Evolutionary conservation across 2,113 vertebrate species (phyloP).

Genomic region (Syrrhaptes paradoxus): DNA sequence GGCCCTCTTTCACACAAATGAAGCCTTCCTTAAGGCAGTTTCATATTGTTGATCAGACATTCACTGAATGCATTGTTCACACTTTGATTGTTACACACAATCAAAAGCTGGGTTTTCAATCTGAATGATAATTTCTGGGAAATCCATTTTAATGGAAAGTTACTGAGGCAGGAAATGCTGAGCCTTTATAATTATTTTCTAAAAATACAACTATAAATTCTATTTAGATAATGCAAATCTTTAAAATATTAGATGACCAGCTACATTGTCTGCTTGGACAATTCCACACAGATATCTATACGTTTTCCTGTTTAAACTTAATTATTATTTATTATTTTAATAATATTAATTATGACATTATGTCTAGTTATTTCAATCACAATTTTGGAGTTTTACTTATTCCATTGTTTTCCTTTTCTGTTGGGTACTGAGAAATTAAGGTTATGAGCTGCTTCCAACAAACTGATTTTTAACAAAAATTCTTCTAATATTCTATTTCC

Average conservation of each 20-base stretch:
- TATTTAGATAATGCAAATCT: constrained; percentile 16
- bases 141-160: constrained; percentile 69
- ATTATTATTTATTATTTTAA: neutral
- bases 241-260: constrained; percentile 10
- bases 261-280: neutral
- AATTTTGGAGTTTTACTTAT: neutral
- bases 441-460: neutral
- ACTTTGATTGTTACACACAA: constrained; percentile 69
- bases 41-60: constrained; percentile 32
- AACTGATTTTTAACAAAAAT: neutral
- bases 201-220: constrained; percentile 12
- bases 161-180: constrained; percentile 50
- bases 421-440: neutral
- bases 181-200: constrained; percentile 32
- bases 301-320: neutral
- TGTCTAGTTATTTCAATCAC: neutral
- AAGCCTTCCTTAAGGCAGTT: constrained; percentile 9
- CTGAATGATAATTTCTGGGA: constrained; percentile 74
- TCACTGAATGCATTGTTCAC: constrained; percentile 65
- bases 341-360: neutral
- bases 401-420: neutral
- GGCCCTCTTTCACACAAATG: constrained; percentile 11
- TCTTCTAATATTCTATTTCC: neutral
- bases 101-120: constrained; percentile 59
- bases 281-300: neutral